Base-by-base conservation (phyloP, 2,113 vertebrate genomes). In the Spermophilus dauricus region DNA sequence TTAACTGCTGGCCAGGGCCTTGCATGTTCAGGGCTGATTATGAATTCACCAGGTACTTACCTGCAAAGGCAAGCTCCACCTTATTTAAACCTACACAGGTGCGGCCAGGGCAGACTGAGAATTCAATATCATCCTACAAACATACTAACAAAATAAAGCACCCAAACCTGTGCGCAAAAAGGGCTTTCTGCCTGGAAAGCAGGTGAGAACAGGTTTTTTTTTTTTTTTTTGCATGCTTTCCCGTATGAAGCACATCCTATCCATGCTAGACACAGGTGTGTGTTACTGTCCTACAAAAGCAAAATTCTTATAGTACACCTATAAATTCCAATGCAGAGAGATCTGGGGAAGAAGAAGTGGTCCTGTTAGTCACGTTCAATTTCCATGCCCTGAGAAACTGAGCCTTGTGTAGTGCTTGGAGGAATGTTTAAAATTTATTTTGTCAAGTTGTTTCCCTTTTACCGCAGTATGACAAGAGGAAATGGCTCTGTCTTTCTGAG, bases 91-190 rank as follows among this genome's bases (percentile, higher is more conserved):
- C 18, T 51, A 87, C 77, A 39, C 12, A 72, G 48, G 75, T 8
- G 39, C 22, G 92, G n/a, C n/a, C 22, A 73, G 53, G 39, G 61
- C 39, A 13, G 56, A 42, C 61, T 85, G 51, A 63, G 89, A 87
- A 42, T 65, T 86, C 83, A 96, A 76, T 94, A 97, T 90, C 95
- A 93, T 95, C 39, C 96, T 95, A 24, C 72, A 92, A 95, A 96
- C 48, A 81, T 94, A 98, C 91, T 89, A 89, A 95, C 97, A 28
- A 26, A 63, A 24, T 11, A 77, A 98, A 98, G 1, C 30, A 4
- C 4, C 2, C 17, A 34, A 39, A 58, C 24, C 10, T 3, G 37
- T 4, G 16, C 24, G 56, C 1, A 5, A 75, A 65, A 51, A 82
- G 48, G 13, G 34, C 39, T 24, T 82, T 84, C 76, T 61, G 65